These are phyloP conservation scores for Drosophila rubida DNA, from an alignment of 2,888 invertebrate species.

Conservation along the genomic window DNA sequence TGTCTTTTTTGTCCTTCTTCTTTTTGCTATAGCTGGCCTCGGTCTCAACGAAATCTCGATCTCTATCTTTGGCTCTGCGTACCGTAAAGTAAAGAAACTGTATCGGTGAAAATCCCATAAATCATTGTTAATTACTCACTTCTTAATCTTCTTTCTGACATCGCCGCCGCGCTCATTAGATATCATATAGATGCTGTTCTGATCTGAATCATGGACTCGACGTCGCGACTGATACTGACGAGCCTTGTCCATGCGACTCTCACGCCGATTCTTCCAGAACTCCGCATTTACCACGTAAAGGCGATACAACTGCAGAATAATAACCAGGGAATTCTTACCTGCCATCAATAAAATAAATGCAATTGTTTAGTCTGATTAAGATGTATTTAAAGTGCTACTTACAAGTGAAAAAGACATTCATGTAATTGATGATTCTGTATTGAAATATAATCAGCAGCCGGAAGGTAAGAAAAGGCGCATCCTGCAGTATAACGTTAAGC, in stretches of 20 bases:
- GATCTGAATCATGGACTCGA: constrained; percentile 81
- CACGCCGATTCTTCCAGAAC: constrained; percentile 85
- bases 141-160: constrained; percentile 79
- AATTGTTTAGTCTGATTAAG: too few species aligned
- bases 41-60: constrained; percentile 79
- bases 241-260: constrained; percentile 74
- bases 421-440: constrained; percentile 95
- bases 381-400: constrained; percentile 85
- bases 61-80: constrained; percentile 78
- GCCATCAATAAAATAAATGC: background rate
- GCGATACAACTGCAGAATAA: constrained; percentile 93
- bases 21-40: constrained; percentile 78
- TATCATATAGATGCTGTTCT: constrained; percentile 86
- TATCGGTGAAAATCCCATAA: background rate
- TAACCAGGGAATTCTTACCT: constrained; percentile 92
- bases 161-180: constrained; percentile 84
- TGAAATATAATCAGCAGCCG: constrained; percentile 94
- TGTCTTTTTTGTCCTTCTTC: constrained; percentile 79
- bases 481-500: constrained; percentile 93
- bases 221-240: constrained; percentile 77
- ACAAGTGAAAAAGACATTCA: constrained; percentile 98
- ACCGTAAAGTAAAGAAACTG: too few species aligned
- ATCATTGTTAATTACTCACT: constrained; percentile 54
- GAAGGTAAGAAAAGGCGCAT: constrained; percentile 95
- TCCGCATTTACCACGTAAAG: constrained; percentile 92